These are phyloP conservation scores for Poeciliopsis turneri DNA, from an alignment of 2,797 vertebrate species.

Conservation along the genomic window DNA sequence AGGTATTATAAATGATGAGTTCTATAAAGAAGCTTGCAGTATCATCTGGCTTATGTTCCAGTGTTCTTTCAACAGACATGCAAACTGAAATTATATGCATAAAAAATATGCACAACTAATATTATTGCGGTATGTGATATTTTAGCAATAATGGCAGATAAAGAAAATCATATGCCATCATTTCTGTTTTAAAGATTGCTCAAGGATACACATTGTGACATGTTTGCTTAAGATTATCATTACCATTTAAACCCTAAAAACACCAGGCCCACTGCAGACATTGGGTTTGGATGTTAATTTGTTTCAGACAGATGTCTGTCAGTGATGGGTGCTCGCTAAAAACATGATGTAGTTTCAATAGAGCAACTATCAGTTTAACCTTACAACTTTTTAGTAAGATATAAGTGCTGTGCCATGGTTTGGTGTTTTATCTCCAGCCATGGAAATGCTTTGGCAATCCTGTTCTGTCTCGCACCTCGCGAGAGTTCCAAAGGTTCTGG, in stretches of 20 bases:
- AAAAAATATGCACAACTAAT: too few species aligned
- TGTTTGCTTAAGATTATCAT: not conserved
- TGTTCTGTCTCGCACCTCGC: conserved; percentile 17
- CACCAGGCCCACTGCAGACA: not conserved
- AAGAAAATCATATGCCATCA: not conserved
- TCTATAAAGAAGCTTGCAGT: not conserved
- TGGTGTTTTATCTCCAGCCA: conserved; percentile 21
- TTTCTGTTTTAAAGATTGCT: not conserved
- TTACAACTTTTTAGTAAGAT: conserved; percentile 41
- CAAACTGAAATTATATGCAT: not conserved
- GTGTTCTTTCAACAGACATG: not conserved
- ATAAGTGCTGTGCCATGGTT: not conserved
- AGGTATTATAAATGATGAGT: not conserved
- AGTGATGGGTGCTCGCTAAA: conserved; percentile 17
- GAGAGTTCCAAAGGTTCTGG: conserved; percentile 40
- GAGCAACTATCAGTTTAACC: conserved; percentile 39
- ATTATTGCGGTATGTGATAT: not conserved
- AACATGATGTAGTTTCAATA: conserved; percentile 31
- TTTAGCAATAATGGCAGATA: not conserved
- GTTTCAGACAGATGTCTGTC: not conserved
- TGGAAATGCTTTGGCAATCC: conserved; percentile 12
- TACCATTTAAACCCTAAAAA: not conserved
- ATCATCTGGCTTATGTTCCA: not conserved
- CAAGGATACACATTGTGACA: not conserved
- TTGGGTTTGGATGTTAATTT: not conserved